Base-by-base conservation (phyloP, 2,797 vertebrate species). In the Danio kyathit region DNA sequence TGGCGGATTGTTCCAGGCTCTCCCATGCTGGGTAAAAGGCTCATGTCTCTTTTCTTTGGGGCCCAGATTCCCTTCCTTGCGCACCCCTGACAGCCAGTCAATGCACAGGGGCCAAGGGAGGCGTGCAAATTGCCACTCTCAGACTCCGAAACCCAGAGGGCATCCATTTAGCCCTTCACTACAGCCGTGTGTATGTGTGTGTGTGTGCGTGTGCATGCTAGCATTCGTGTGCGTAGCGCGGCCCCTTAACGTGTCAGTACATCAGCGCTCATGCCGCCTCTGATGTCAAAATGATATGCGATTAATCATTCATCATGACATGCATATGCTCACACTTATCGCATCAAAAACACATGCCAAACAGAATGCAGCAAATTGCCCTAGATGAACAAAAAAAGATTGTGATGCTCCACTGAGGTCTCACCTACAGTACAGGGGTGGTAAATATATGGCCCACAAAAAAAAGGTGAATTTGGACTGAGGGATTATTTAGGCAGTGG, bases 281-380 rank as follows among this genome's bases (percentile, higher is more conserved):
- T 74, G 81, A 86, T 82, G 81, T 81, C 79, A 83, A 83, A 83
- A 83, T 71, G 77, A 83, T 85, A 82, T 52, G 74, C 77, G 83
- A 88, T 89, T 89, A 89, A 83, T 87, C 83, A 89, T 85, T 88
- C 80, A 88, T 87, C 82, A 61, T 82, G 79, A 81, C 83, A 83
- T 67, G 83, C 85, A 84, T 82, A 81, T 82, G 75, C 82, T 83
- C 70, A 75, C 70, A 75, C 82, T 80, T 60, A 72, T 65, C 65
- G 41, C 51, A 79, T 76, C 74, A 60, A 46, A 65, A 40, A 74
- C 72, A 43, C 56, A 51, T 41, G 70, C 64, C 74, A 14, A 69
- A 76, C 56, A 64, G n/a, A 76, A 82, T 40, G 74, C 65, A 52
- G 21, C n/a, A 72, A 76, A 60, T 65, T 44, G 56, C 59, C 12